phyloP scores from a whole-genome alignment of 2,888 invertebrate species.

The Lottia scabra region DNA sequence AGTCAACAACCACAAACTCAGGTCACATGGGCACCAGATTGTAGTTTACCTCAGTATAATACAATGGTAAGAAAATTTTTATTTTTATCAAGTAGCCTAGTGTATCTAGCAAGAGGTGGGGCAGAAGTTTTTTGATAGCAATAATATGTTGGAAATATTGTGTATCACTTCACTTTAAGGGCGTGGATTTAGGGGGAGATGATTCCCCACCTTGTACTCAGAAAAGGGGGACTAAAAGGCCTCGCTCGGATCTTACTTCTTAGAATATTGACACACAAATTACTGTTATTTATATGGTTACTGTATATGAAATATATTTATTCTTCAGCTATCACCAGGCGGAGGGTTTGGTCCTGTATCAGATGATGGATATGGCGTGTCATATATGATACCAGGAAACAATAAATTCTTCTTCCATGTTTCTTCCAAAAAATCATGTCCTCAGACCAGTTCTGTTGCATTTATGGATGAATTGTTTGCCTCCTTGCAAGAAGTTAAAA shows the following conservation, averaged over 20 bases:
- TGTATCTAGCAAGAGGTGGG: too few species aligned
- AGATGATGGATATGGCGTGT: conserved; percentile 71
- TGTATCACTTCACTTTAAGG: too few species aligned
- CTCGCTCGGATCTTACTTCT: too few species aligned
- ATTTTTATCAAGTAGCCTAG: neutral
- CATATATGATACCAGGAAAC: conserved; percentile 72
- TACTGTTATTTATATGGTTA: too few species aligned
- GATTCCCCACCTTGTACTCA: too few species aligned
- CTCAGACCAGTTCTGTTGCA: conserved; percentile 66
- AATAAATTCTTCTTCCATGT: conserved; percentile 71
- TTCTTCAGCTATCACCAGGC: conserved; percentile 69
- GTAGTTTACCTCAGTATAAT: conserved; percentile 67
- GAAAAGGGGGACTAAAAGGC: too few species aligned
- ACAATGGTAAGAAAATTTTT: conserved; percentile 67
- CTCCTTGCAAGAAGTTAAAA: conserved; percentile 67
- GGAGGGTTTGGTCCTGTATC: conserved; percentile 73
- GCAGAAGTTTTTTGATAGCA: too few species aligned
- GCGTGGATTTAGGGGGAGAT: too few species aligned
- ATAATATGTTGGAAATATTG: too few species aligned
- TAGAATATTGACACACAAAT: too few species aligned
- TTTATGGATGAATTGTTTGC: conserved; percentile 68
- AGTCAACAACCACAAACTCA: conserved; percentile 73
- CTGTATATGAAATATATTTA: too few species aligned
- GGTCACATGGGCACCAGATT: conserved; percentile 66
- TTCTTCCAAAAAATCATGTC: conserved; percentile 69